A percentile compares a stretch with the other conserved stretches of the same genome.
These are phyloP conservation scores for Rhinogobius similis DNA, from an alignment of 2,113 vertebrate species.

Conservation along the genomic window DNA sequence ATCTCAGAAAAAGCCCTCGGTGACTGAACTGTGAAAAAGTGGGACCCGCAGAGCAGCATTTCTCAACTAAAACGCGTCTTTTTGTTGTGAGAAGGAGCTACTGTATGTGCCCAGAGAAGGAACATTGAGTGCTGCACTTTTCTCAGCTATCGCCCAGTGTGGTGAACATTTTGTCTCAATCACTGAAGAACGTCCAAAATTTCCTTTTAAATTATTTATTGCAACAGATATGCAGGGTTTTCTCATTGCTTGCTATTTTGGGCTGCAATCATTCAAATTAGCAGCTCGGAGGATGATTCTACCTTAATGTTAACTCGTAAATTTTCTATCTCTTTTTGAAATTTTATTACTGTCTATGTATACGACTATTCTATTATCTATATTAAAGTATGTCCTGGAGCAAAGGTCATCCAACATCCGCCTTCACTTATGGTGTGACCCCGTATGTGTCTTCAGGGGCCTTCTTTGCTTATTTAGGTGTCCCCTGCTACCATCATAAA, in stretches of 20 bases:
- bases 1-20: background rate
- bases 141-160: background rate
- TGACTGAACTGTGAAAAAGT: too few relatives aligned
- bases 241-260: background rate
- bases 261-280: background rate
- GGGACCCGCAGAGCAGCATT: background rate
- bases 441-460: too few relatives aligned
- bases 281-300: too few relatives aligned
- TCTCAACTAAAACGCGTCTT: background rate
- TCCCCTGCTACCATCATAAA: too few relatives aligned
- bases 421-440: too few relatives aligned
- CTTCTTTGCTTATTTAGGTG: too few relatives aligned
- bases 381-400: too few relatives aligned
- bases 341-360: too few relatives aligned
- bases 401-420: too few relatives aligned
- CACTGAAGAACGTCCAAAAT: background rate
- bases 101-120: background rate
- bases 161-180: background rate
- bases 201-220: background rate
- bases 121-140: conserved; percentile 1
- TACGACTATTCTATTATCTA: too few relatives aligned
- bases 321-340: too few relatives aligned
- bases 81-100: background rate
- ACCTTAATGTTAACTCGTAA: too few relatives aligned
- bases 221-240: background rate